Evolutionary conservation across 2,888 invertebrate genomes (phyloP).

Genomic region (Prostheceraeus crozeri): DNA sequence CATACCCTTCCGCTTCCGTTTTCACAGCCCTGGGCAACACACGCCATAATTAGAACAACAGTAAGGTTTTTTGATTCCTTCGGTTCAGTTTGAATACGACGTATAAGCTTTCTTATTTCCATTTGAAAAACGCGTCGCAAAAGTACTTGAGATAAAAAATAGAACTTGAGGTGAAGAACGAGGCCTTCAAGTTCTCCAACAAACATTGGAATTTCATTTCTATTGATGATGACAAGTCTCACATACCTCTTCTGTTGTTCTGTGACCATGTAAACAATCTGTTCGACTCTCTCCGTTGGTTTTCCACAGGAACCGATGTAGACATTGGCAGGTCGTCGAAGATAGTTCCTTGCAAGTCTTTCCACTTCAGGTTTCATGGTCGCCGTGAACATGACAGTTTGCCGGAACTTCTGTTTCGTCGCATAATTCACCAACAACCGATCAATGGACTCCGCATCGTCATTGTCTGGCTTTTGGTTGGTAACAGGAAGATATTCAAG

Average conservation of each 20-base stretch:
- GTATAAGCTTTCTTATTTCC: too few relatives aligned
- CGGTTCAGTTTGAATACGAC: too few relatives aligned
- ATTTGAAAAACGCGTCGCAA: too few relatives aligned
- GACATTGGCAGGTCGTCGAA: constrained; percentile 89
- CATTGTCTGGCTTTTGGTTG: constrained; percentile 92
- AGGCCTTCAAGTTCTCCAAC: too few relatives aligned
- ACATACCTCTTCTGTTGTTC: constrained; percentile 80
- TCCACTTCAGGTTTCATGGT: constrained; percentile 99
- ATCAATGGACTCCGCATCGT: constrained; percentile 90
- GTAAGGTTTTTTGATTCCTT: too few relatives aligned
- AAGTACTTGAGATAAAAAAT: too few relatives aligned
- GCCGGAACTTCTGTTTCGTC: constrained; percentile 71
- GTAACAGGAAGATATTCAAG: constrained; percentile 94
- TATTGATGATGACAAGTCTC: too few relatives aligned
- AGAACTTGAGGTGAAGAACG: too few relatives aligned
- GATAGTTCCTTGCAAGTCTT: constrained; percentile 81
- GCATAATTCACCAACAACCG: constrained; percentile 84
- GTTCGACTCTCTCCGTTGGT: constrained; percentile 93
- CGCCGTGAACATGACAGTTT: constrained; percentile 99
- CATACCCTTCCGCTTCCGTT: too few relatives aligned
- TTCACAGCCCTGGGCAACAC: too few relatives aligned
- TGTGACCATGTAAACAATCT: constrained; percentile 86
- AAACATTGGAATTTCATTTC: too few relatives aligned
- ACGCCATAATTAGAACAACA: too few relatives aligned
- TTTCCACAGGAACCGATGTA: constrained; percentile 93